Evolutionary conservation across 2,888 invertebrate species (phyloP).

Genomic region (Gandaritis pyraliata): DNA sequence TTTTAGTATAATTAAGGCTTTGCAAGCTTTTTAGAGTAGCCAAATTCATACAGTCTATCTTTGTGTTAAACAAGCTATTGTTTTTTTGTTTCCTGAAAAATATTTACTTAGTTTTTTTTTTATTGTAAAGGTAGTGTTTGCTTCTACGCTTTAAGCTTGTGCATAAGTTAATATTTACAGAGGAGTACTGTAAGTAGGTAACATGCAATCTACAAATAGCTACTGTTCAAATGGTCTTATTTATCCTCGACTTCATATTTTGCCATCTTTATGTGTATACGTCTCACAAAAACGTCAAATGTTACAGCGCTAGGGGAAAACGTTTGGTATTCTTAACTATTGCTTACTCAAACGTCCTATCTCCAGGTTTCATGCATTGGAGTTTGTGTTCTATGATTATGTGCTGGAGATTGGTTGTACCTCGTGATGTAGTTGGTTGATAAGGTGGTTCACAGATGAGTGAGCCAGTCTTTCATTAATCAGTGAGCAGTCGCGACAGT

Average conservation of each 20-base stretch:
- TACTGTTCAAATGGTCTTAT: constrained; percentile 36
- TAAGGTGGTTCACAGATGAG: constrained; percentile 68
- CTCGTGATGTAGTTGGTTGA: constrained; percentile 19
- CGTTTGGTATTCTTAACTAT: constrained; percentile 76
- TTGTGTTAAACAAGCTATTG: too few species aligned
- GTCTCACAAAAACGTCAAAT: constrained; percentile 83
- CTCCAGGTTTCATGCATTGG: constrained; percentile 1
- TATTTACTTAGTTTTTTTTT: too few species aligned
- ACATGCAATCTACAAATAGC: too few species aligned
- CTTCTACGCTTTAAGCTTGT: too few species aligned
- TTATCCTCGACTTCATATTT: constrained; percentile 68
- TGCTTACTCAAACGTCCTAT: constrained; percentile 41
- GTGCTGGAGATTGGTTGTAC: constrained; percentile 32
- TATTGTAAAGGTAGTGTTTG: too few species aligned
- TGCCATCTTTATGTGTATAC: constrained; percentile 75
- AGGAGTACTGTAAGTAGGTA: too few species aligned
- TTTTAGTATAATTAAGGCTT: constrained; percentile 23
- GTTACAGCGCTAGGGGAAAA: constrained; percentile 82
- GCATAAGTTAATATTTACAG: too few species aligned
- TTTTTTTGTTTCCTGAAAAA: too few species aligned
- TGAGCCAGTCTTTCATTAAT: constrained; percentile 80
- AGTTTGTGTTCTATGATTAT: constrained; percentile 31
- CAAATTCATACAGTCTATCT: neutral
- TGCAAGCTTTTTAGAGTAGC: neutral
- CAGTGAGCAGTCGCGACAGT: constrained; percentile 82